A percentile compares a stretch with the other conserved stretches of the same genome.
These are phyloP conservation scores for Saguinus midas DNA, from an alignment of 2,113 vertebrate genomes.

Conservation along the genomic window DNA sequence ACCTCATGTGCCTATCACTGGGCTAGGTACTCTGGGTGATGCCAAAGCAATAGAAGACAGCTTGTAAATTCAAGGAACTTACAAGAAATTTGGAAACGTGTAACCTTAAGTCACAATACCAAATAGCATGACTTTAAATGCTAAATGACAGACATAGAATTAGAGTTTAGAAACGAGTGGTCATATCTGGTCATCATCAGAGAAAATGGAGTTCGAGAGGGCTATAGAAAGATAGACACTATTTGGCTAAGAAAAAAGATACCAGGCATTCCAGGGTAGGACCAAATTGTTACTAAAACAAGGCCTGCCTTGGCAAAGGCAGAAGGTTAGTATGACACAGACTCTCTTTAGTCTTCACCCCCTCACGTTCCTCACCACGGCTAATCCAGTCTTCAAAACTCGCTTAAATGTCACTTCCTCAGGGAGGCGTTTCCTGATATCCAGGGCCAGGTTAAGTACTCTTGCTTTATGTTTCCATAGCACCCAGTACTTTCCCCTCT, in stretches of 20 bases:
- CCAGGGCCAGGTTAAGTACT: not conserved
- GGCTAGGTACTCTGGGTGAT: not conserved
- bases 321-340: not conserved
- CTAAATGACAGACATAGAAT: not conserved
- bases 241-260: constrained; percentile 38
- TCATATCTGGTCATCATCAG: not conserved
- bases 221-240: not conserved
- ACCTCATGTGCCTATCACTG: not conserved
- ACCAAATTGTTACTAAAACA: not conserved
- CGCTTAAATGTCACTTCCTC: constrained; percentile 2
- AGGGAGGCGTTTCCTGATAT: not conserved
- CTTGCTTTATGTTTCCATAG: constrained; percentile 20
- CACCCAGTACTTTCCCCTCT: not conserved
- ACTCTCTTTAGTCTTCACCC: not conserved
- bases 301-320: constrained; percentile 13
- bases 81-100: not conserved
- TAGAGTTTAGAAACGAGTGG: constrained; percentile 12
- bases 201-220: constrained; percentile 24
- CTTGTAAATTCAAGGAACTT: constrained; percentile 3
- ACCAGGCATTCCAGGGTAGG: not conserved
- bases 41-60: not conserved
- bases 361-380: not conserved
- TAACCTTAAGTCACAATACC: not conserved
- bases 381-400: not conserved
- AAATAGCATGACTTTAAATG: not conserved